Evolutionary conservation across 2,113 vertebrate species (phyloP).

Genomic region (Burhinus bistriatus): DNA sequence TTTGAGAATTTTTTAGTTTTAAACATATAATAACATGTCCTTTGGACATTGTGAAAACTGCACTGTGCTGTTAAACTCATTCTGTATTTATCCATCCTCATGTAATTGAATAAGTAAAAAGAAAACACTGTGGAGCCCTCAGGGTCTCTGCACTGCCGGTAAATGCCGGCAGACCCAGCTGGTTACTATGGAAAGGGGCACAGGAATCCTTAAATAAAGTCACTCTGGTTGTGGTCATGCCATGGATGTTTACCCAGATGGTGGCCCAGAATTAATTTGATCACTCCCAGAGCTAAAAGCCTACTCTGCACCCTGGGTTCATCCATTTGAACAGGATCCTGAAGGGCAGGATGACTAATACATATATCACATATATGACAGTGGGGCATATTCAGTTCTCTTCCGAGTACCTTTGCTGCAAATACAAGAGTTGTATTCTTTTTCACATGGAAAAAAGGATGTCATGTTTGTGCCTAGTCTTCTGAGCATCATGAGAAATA

Average conservation of each 20-base stretch:
- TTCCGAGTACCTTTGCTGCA: not conserved
- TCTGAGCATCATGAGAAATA: not conserved
- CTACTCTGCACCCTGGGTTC: not conserved
- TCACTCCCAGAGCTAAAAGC: not conserved
- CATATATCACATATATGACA: not conserved
- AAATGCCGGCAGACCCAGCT: not conserved
- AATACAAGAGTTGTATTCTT: not conserved
- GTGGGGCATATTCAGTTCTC: not conserved
- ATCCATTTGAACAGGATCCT: not conserved
- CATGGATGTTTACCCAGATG: not conserved
- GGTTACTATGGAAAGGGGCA: not conserved
- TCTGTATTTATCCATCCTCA: slow-evolving; percentile 9
- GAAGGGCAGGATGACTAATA: not conserved
- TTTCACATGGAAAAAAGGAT: not conserved
- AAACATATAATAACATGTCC: not conserved
- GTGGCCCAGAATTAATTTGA: not conserved
- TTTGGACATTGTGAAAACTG: not conserved
- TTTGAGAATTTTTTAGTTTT: not conserved
- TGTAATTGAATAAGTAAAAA: slow-evolving; percentile 30
- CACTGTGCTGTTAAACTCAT: not conserved
- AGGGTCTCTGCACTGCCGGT: not conserved
- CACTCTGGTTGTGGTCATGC: not conserved
- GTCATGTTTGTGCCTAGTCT: not conserved
- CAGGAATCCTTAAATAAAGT: not conserved
- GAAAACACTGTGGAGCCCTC: not conserved